Base-by-base conservation (phyloP, 2,797 vertebrate genomes). In the Melanogrammus aeglefinus region DNA sequence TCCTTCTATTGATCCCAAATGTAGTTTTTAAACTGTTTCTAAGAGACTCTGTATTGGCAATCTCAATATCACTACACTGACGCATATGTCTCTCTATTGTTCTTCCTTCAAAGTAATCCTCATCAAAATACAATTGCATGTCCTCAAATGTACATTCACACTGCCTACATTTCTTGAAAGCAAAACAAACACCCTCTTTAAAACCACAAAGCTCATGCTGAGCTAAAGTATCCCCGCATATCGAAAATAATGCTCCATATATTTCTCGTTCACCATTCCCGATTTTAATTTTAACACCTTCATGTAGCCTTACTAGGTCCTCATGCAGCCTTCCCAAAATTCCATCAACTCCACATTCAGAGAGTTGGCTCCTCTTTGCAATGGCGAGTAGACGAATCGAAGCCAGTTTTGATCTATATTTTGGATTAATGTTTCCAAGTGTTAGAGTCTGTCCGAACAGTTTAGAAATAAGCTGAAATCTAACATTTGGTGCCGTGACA, bases 341-440 rank as follows among this genome's bases (percentile, higher is more conserved):
- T n/a, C 66, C 18, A 75, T 85, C 81, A 76, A 83, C 44, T 69
- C 76, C 81, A 83, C 79, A 79, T 74, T 75, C 51, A n/a, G 75
- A 79, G 71, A 85, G 41, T 69, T 81, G 79, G 29, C 73, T 83
- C 77, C 73, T 79, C 76, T 83, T 85, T 79, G 79, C 79, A 36
- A 78, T 81, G 76, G 82, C 78, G 78, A 81, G 80, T 21, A 81
- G 78, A 4, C 66, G 72, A 76, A 85, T 83, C 2, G 79, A 80
- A 80, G 81, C 63, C 9, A 84, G 76, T 75, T 36, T 82, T 35
- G 81, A 83, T 75, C 84, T 83, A 63, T 81, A 79, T 72, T 79
- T 85, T n/a, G 77, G 84, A 39, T 69, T 79, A 27, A 85, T 83
- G 36, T 83, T 83, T 72, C 77, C 79, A 73, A 81, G 69, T 13